A percentile compares a stretch with the other conserved stretches of the same genome.
Evolutionary conservation across 2,797 vertebrate genomes (phyloP).

Genomic region (Lepus oiostolus): DNA sequence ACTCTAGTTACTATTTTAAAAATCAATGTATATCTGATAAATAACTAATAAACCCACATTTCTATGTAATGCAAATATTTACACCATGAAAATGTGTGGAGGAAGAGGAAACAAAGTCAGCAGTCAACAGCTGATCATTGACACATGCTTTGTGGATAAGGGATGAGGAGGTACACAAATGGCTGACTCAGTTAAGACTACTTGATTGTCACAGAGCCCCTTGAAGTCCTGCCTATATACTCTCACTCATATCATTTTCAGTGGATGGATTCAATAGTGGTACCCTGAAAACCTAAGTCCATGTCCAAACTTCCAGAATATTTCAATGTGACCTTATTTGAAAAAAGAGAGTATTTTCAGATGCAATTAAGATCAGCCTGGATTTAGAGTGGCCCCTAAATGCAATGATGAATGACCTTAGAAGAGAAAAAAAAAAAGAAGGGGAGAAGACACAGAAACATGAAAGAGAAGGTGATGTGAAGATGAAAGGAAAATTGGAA

Average conservation of each 20-base stretch:
- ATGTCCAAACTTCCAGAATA: background rate
- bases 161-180: background rate
- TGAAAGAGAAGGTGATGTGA: background rate
- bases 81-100: background rate
- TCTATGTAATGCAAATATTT: background rate
- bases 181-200: background rate
- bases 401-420: background rate
- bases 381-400: background rate
- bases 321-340: background rate
- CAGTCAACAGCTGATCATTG: background rate
- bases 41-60: conserved; percentile 26
- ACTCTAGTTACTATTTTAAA: background rate
- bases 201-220: background rate
- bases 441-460: background rate
- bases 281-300: background rate
- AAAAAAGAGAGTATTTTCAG: background rate
- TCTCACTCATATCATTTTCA: background rate
- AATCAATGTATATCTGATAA: conserved; percentile 30
- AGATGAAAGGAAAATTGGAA: background rate
- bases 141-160: background rate
- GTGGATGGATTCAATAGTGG: background rate
- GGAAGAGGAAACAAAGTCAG: background rate
- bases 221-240: background rate
- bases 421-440: background rate
- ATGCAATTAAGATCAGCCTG: background rate